phyloP scores from a whole-genome alignment of 2,113 vertebrate species.

The Macheiramphus alcinus region DNA sequence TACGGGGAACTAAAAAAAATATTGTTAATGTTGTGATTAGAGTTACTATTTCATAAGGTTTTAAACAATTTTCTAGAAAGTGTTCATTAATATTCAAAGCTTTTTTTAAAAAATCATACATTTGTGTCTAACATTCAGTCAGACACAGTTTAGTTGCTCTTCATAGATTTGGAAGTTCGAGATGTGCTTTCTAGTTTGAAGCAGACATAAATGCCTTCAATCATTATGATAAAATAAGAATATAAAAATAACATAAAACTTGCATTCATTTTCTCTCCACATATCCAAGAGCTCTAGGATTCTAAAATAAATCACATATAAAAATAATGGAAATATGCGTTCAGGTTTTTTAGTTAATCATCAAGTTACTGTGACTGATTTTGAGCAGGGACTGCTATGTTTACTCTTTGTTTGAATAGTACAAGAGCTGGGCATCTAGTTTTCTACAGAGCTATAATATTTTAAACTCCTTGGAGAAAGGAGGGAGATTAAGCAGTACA shows the following conservation, averaged over 20 bases:
- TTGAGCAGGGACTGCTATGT: background rate
- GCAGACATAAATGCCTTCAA: background rate
- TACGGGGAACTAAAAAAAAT: background rate
- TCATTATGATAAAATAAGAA: background rate
- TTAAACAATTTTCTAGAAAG: background rate
- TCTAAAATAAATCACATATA: background rate
- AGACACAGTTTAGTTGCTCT: background rate
- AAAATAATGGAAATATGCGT: background rate
- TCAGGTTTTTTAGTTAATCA: background rate
- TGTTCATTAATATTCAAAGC: background rate
- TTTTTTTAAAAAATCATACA: background rate
- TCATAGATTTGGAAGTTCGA: background rate
- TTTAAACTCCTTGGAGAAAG: background rate
- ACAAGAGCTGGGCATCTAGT: background rate
- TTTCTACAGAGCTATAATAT: background rate
- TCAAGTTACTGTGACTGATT: background rate
- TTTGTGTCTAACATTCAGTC: background rate
- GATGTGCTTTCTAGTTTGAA: constrained; percentile 36
- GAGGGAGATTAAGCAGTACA: background rate
- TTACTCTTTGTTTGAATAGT: background rate
- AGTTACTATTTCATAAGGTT: background rate
- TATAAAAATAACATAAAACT: background rate
- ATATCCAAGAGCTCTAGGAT: background rate
- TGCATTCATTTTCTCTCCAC: background rate
- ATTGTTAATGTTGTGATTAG: background rate